Conservation (phyloP, 2,888 invertebrate genomes). For the Nudaria mundana region DNA sequence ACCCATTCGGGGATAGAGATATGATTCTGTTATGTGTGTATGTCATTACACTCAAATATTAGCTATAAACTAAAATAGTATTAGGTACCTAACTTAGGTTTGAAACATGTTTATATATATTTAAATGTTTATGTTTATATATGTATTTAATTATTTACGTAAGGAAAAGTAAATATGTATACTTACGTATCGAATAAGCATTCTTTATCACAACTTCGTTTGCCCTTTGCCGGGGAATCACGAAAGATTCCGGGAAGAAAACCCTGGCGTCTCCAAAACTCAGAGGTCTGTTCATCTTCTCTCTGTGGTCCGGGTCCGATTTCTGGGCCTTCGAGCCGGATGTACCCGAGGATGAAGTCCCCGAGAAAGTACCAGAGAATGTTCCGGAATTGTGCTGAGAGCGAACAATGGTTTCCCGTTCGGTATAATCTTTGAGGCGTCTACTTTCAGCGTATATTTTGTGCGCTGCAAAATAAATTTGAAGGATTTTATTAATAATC, state of each 20-base stretch:
- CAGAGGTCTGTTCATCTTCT: constrained; percentile 59
- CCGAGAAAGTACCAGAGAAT: constrained; percentile 68
- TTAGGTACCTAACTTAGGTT: no score
- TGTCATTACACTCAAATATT: no score
- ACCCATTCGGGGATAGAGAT: no score
- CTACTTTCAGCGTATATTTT: constrained; percentile 63
- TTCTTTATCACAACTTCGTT: constrained; percentile 61
- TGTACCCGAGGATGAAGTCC: constrained; percentile 73
- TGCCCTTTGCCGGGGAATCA: constrained; percentile 68
- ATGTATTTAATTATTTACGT: no score
- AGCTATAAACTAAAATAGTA: no score
- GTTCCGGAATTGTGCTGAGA: constrained; percentile 68
- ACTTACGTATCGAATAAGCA: constrained; percentile 71
- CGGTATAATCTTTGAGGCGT: constrained; percentile 62
- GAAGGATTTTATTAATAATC: not conserved
- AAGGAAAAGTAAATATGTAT: not conserved
- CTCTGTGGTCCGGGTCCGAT: constrained; percentile 49
- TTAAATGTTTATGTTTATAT: no score
- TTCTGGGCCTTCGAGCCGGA: constrained; percentile 70
- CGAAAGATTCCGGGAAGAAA: constrained; percentile 77
- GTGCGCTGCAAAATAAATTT: constrained; percentile 55
- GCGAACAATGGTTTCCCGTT: constrained; percentile 54
- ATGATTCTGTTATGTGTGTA: no score
- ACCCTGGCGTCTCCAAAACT: constrained; percentile 73
- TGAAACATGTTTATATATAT: no score